These are phyloP conservation scores for Myotis vivesi DNA, from an alignment of 2,797 vertebrate species.

Conservation along the genomic window DNA sequence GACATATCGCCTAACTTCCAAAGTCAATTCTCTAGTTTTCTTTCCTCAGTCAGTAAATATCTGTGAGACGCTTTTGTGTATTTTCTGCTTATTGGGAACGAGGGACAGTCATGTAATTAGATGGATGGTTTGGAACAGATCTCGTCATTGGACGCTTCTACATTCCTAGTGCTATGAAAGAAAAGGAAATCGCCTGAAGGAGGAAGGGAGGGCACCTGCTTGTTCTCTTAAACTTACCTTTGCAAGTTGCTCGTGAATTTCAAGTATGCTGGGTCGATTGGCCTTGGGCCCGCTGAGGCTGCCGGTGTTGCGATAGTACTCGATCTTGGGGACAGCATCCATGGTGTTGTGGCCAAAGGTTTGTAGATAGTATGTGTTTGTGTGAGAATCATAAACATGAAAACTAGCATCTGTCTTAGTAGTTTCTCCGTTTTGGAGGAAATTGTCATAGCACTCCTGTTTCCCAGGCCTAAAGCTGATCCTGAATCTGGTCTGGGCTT, in stretches of 20 bases:
- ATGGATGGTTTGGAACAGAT: background rate
- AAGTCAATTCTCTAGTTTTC: slow-evolving; percentile 18
- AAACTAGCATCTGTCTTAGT: slow-evolving; percentile 85
- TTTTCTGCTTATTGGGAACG: background rate
- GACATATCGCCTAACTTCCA: background rate
- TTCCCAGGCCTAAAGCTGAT: slow-evolving; percentile 86
- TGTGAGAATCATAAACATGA: slow-evolving; percentile 86
- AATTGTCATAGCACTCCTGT: slow-evolving; percentile 83
- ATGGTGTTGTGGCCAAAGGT: slow-evolving; percentile 96
- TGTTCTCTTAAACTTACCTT: slow-evolving; percentile 88
- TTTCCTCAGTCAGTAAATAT: background rate
- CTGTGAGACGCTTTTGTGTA: background rate
- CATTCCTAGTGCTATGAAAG: background rate
- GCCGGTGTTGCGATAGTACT: slow-evolving; percentile 96
- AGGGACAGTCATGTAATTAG: background rate
- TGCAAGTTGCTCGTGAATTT: slow-evolving; percentile 95
- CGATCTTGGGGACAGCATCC: slow-evolving; percentile 94
- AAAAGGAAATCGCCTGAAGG: slow-evolving; percentile 37
- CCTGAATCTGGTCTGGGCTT: slow-evolving; percentile 81
- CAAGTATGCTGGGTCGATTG: slow-evolving; percentile 93
- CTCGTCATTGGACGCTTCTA: background rate
- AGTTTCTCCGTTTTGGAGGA: slow-evolving; percentile 86
- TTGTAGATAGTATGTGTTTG: slow-evolving; percentile 87
- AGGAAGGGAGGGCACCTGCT: background rate
- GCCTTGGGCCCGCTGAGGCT: slow-evolving; percentile 93